Base-by-base conservation (phyloP, 2,888 invertebrate genomes). In the Molorchus minor region DNA sequence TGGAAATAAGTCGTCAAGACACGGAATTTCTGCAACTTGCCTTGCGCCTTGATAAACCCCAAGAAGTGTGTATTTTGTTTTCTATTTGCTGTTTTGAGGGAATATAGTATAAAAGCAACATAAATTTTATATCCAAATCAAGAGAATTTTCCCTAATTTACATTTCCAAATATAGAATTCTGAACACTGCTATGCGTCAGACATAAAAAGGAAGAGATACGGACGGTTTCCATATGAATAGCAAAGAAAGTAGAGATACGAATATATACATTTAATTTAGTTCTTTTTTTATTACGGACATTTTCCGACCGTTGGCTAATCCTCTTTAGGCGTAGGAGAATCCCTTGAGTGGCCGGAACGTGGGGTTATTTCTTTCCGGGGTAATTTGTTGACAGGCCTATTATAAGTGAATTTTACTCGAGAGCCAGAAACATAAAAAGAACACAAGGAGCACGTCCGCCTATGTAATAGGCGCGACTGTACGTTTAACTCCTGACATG, bases 401-500 rank as follows among this genome's bases (percentile, higher is more conserved):
- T 67, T 69, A 70, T 67, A 69, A 63, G 62, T 61, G 68, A 70
- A 69, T 65, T 70, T 70, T 64, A 64, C 62, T 68, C 40, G 58
- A 57, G 44, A 56, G 54, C 20, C 29, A 58, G 29, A 58, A 58
- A 58, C 62, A 62, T 67, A 69, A 67, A 68, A 62, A 61, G 55
- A 56, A 57, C 62, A 61, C 63, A 67, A 70, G 66, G 59, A 64
- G 65, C 69, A 69, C 69, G 69, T 64, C 64, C 61, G 57, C 49
- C 40, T 68, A 62, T 66, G 62, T 71, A 71, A 71, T 71, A 69
- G 68, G 64, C 64, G 55, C 62, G 67, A 67, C 63, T 62, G 66
- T 69, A 66, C 67, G 67, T 69, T 70, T 66, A 67, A 69, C 67
- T 65, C 62, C 66, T 68, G 68, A 74, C 72, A 72, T 61, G 68